These are phyloP conservation scores for Perizoma flavofasciatum DNA, from an alignment of 2,888 invertebrate species.

Conservation along the genomic window DNA sequence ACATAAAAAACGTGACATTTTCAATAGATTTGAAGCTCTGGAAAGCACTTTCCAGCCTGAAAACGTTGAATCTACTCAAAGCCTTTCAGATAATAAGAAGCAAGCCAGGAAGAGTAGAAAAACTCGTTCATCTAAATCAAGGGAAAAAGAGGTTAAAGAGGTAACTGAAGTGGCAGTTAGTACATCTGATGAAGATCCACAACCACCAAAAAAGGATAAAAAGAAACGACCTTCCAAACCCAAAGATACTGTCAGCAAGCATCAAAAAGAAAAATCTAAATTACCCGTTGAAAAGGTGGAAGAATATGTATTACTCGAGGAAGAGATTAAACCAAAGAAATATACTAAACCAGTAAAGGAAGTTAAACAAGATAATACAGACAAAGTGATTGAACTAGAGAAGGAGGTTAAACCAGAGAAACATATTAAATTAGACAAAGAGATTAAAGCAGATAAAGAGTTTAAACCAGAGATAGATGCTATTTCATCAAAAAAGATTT, in stretches of 20 bases:
- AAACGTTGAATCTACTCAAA: constrained; percentile 45
- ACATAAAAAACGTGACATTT: constrained; percentile 45
- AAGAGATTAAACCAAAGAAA: background rate
- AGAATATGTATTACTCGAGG: background rate
- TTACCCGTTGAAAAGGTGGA: constrained; percentile 10
- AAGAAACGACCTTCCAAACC: constrained; percentile 63
- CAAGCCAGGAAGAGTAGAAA: constrained; percentile 54
- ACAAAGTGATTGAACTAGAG: background rate
- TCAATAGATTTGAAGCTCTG: constrained; percentile 68
- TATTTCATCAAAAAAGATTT: background rate
- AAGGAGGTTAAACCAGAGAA: background rate
- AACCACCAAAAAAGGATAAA: constrained; percentile 62
- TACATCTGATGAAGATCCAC: constrained; percentile 60
- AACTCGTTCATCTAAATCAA: constrained; percentile 68
- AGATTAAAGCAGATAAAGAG: background rate
- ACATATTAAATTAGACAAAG: background rate
- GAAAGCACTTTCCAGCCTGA: constrained; percentile 56
- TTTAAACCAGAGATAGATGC: background rate
- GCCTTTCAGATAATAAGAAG: constrained; percentile 50
- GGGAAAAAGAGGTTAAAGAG: constrained; percentile 64
- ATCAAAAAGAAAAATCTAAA: constrained; percentile 25
- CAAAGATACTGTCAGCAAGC: constrained; percentile 50
- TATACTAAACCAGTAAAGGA: background rate
- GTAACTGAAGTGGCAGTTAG: constrained; percentile 44
- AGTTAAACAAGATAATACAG: background rate